These are phyloP conservation scores for Conus canariensis DNA, from an alignment of 2,888 invertebrate species.

Conservation along the genomic window DNA sequence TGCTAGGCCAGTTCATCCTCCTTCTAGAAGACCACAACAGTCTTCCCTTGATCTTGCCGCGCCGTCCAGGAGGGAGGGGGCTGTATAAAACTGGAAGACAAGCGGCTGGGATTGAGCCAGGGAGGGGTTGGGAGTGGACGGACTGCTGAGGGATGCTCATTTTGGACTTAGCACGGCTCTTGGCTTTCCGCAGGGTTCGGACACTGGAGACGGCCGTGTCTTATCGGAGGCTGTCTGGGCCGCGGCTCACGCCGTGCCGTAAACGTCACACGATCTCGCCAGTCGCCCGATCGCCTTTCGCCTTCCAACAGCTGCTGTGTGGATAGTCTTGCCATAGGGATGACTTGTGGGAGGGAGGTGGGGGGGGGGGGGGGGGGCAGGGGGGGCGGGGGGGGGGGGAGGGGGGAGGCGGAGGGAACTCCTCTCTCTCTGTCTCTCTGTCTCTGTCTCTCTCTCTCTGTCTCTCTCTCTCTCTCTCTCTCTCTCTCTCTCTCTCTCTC, in stretches of 20 bases:
- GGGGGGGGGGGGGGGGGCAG: too few species aligned
- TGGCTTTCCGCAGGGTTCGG: background rate
- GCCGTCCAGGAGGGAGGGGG: background rate
- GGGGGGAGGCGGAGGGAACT: too few species aligned
- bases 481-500: too few species aligned
- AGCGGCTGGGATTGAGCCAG: too few species aligned
- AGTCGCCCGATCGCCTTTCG: background rate
- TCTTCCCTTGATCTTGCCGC: background rate
- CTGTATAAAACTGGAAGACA: too few species aligned
- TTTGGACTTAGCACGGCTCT: conserved; percentile 31
- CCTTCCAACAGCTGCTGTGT: conserved; percentile 23
- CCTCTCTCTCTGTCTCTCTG: too few species aligned
- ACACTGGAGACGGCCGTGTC: conserved; percentile 22
- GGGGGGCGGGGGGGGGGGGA: too few species aligned
- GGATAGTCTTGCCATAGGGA: conserved; percentile 12
- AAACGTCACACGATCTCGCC: conserved; percentile 16
- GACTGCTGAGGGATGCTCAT: conserved; percentile 5
- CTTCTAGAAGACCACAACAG: too few species aligned
- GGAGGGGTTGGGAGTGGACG: background rate
- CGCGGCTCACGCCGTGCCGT: background rate
- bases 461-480: too few species aligned
- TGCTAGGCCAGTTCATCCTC: background rate
- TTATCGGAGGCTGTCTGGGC: background rate
- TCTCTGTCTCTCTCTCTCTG: too few species aligned
- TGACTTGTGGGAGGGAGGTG: too few species aligned